A percentile compares a stretch with the other conserved stretches of the same genome.
These are phyloP conservation scores for Oreonectes daqikongensis DNA, from an alignment of 2,797 vertebrate genomes.

Conservation along the genomic window DNA sequence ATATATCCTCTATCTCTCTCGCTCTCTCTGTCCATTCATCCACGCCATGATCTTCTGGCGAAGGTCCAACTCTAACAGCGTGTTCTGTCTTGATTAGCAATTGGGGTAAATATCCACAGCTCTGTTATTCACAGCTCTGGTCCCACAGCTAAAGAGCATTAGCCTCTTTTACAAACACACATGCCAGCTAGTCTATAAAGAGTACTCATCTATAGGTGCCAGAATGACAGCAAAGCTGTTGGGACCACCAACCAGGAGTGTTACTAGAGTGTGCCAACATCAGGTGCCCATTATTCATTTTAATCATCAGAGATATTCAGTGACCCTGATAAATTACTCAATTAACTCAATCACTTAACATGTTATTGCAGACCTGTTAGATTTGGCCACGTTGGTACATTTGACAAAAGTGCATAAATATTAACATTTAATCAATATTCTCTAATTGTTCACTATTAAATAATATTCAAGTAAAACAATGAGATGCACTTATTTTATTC, in stretches of 20 bases:
- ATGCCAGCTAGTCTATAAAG: constrained; percentile 28
- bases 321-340: neutral
- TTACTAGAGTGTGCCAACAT: neutral
- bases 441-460: too few species aligned
- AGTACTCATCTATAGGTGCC: constrained; percentile 38
- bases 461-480: too few species aligned
- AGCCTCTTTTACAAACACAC: constrained; percentile 42
- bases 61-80: constrained; percentile 38
- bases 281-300: neutral
- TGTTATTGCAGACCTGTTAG: neutral
- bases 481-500: neutral
- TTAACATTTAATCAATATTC: neutral
- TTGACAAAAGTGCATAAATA: constrained; percentile 8
- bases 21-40: constrained; percentile 28
- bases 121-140: constrained; percentile 9
- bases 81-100: constrained; percentile 47
- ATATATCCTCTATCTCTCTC: constrained; percentile 8
- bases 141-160: constrained; percentile 46
- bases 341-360: neutral
- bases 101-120: constrained; percentile 31
- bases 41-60: constrained; percentile 10
- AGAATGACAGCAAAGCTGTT: constrained; percentile 38
- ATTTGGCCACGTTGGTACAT: neutral
- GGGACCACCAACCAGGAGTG: constrained; percentile 1
- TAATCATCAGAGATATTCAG: neutral